Evolutionary conservation across 2,113 vertebrate genomes (phyloP).

Genomic region (Sapajus apella): DNA sequence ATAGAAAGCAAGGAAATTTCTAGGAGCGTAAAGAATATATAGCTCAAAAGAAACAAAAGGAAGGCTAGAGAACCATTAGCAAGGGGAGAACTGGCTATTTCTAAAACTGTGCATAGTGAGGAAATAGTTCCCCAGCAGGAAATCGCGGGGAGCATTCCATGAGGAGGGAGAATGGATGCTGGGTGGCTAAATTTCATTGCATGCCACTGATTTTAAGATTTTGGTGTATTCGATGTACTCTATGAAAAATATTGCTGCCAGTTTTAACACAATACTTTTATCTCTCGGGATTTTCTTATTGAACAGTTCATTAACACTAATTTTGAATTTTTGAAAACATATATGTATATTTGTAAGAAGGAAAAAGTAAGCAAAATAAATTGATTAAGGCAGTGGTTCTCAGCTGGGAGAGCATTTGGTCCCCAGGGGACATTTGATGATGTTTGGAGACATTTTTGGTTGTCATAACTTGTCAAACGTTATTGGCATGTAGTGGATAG

Average conservation of each 20-base stretch:
- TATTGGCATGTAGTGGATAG: not conserved
- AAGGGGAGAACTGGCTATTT: not conserved
- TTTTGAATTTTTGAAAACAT: slow-evolving; percentile 29
- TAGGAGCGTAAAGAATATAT: not conserved
- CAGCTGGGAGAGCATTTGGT: not conserved
- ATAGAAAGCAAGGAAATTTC: slow-evolving; percentile 17
- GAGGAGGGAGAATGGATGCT: not conserved
- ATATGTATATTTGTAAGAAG: not conserved
- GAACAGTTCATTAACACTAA: not conserved
- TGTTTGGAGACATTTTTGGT: slow-evolving; percentile 35
- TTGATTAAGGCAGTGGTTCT: not conserved
- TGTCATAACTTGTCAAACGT: not conserved
- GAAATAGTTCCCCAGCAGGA: not conserved
- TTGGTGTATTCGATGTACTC: not conserved
- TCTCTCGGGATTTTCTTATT: not conserved
- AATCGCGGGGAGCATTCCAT: not conserved
- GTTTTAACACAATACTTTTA: not conserved
- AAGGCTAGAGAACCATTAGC: not conserved
- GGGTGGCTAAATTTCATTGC: not conserved
- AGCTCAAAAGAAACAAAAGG: not conserved
- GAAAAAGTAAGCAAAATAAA: slow-evolving; percentile 16
- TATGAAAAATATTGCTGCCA: slow-evolving; percentile 9
- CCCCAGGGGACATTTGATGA: not conserved
- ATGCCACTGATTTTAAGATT: not conserved
- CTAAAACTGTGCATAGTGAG: not conserved